Conservation (phyloP, 1,140 invertebrate genomes). For the Papilio glaucus region DNA sequence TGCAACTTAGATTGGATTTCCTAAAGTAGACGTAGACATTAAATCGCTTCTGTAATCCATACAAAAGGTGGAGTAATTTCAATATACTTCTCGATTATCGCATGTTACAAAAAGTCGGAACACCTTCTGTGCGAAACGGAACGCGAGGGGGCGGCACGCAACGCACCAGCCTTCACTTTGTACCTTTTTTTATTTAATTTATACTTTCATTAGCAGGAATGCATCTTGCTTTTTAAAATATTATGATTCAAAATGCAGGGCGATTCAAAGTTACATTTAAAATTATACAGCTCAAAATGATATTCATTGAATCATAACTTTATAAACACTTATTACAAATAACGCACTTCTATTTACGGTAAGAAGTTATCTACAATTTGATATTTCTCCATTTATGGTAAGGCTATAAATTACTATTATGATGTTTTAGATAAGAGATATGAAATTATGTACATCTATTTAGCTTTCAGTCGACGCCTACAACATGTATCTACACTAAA, state of each 20-base stretch:
- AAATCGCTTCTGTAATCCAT: not conserved
- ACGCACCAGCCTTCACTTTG: slow-evolving; percentile 18
- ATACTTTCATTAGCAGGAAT: slow-evolving; percentile 51
- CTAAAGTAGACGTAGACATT: not conserved
- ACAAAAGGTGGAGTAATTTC: slow-evolving; percentile 37
- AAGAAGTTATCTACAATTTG: slow-evolving; percentile 15
- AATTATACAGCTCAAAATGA: slow-evolving; percentile 3
- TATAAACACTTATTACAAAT: slow-evolving; percentile 21
- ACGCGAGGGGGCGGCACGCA: slow-evolving; percentile 43
- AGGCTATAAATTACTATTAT: slow-evolving; percentile 16
- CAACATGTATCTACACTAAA: not conserved
- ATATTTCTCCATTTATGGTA: slow-evolving; percentile 20
- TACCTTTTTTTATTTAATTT: slow-evolving; percentile 48
- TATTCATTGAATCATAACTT: slow-evolving; percentile 21
- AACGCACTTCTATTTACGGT: slow-evolving; percentile 23
- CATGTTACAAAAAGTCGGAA: slow-evolving; percentile 43
- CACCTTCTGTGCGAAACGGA: slow-evolving; percentile 49
- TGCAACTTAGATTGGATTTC: not conserved
- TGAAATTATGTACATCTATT: slow-evolving; percentile 13
- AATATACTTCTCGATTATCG: slow-evolving; percentile 49
- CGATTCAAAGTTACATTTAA: slow-evolving; percentile 26
- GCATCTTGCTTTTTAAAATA: slow-evolving; percentile 25
- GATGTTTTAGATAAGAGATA: slow-evolving; percentile 6
- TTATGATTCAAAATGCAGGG: slow-evolving; percentile 20
- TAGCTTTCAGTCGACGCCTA: slow-evolving; percentile 10